Evolutionary conservation across 64 coral and sea anemone genomes (phyloP), one percentile per base, ranked within the genome.

Genomic region (Platygyra sinensis): DNA sequence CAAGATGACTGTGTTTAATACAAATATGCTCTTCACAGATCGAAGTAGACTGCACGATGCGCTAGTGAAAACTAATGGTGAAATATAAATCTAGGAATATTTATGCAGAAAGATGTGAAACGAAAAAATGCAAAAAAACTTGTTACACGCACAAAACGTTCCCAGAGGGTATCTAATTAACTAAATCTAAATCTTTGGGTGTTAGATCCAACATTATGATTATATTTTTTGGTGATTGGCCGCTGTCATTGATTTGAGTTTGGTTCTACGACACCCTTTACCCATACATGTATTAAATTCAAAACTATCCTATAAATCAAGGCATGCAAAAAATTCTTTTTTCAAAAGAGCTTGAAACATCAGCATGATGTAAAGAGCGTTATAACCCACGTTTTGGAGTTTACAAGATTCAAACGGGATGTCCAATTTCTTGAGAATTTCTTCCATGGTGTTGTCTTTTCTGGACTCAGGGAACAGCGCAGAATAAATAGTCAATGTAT

Each of bases 401-500:
- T n/a, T 69, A 24, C 8, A 3, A 51, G 14, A 50, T 51, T 85
- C 81, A 24, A 46, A 85, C 65, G 32, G 63, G n/a, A 85, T 52
- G 20, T 69, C 81, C 20, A 85, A 29, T 52, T 85, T 69, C 22
- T 50, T 72, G 31, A 85, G 63, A 27, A 85, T 72, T 12, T 85
- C 81, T 72, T 85, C 81, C 39, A 85, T 28, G 12, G 3, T 85
- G 31, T 85, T 85, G n/a, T 72, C 63, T 42, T 50, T 85, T 49
- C 36, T 67, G 5, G 62, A 85, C 62, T 85, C 81, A n/a, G 42
- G 38, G 64, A 71, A 85, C 3, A 85, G 36, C 0, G 38, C 62
- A 38, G 62, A 69, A n/a, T 85, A 24, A 6, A 85, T 2, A 0
- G 62, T 51, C 7, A 71, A 22, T 8, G 62, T 85, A 16, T 69